These are phyloP conservation scores for Nipponia nippon DNA, from an alignment of 2,113 vertebrate species.

Conservation along the genomic window DNA sequence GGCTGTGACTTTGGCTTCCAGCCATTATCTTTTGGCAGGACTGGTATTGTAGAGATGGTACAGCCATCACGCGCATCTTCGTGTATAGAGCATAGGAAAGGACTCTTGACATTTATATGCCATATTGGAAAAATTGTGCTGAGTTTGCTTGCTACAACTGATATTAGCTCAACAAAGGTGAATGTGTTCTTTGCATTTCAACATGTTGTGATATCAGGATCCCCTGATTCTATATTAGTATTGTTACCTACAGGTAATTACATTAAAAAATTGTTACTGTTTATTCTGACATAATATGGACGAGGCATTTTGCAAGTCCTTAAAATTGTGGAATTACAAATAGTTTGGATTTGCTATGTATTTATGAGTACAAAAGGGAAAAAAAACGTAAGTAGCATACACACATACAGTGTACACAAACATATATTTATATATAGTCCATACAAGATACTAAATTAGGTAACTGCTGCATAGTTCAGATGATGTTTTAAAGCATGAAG, in stretches of 20 bases:
- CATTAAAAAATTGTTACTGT: neutral
- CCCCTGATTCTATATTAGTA: neutral
- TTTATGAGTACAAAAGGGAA: neutral
- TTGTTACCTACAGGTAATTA: neutral
- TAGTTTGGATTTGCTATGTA: neutral
- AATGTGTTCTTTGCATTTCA: neutral
- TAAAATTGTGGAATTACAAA: neutral
- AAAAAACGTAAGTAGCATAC: neutral
- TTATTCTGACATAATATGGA: neutral
- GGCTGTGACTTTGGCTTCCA: neutral
- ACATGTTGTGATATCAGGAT: neutral
- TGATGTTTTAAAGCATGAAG: neutral
- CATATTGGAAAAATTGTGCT: neutral
- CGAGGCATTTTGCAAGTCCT: neutral
- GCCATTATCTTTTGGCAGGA: neutral
- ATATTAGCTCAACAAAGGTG: neutral
- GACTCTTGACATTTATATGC: neutral
- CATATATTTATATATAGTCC: neutral
- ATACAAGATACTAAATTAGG: neutral
- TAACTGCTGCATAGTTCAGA: neutral
- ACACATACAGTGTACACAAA: neutral
- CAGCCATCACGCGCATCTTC: neutral
- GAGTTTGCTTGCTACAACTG: neutral
- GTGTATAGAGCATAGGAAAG: neutral
- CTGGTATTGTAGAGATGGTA: neutral